Evolutionary conservation across 2,113 vertebrate species (phyloP), one percentile per base, ranked within the genome.

Genomic region (Sphyrna mokarran): DNA sequence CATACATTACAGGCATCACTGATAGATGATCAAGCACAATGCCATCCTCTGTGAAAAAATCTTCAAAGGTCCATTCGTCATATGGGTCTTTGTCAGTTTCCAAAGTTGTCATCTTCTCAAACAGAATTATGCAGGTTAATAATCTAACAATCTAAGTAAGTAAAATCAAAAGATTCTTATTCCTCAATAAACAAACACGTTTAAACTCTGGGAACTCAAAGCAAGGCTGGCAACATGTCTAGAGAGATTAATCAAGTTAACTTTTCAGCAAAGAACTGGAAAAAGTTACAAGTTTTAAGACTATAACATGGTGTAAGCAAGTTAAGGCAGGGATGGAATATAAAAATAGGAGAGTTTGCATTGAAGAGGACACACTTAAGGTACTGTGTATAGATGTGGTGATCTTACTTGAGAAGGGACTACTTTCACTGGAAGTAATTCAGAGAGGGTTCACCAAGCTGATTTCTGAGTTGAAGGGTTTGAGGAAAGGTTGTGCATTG

Each of bases 21-120:
- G 97, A 97, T 58, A 98, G 97, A 0, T 98, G 97, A 96, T 99
- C 98, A 37, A 99, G 98, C 85, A 99, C 98, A 63, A 99, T 99
- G 48, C 98, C 98, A 66, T 99, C 99, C 96, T 99, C 99, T 37
- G 96, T 98, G 96, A 99, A 99, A 96, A 98, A 97, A 94, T 99
- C 98, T 96, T 98, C 97, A n/a, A 97, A 98, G 9, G 97, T 98
- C 98, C 98, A 99, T 91, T 99, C 98, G 78, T 97, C 97, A 78
- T 97, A 98, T 0, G 97, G 97, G 96, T 99, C 98, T 96, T 98
- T 98, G 13, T 98, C 98, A 70, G 98, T 97, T 95, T 97, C 98
- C 69, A 97, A 96, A 29, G 97, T 96, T 16, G 96, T 16, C 96
- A 94, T 23, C 78, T 93, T 69, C 10, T 69, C 40, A 95, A 85